Evolutionary conservation across 2,888 invertebrate genomes (phyloP).

Genomic region (Sialis lutaria): DNA sequence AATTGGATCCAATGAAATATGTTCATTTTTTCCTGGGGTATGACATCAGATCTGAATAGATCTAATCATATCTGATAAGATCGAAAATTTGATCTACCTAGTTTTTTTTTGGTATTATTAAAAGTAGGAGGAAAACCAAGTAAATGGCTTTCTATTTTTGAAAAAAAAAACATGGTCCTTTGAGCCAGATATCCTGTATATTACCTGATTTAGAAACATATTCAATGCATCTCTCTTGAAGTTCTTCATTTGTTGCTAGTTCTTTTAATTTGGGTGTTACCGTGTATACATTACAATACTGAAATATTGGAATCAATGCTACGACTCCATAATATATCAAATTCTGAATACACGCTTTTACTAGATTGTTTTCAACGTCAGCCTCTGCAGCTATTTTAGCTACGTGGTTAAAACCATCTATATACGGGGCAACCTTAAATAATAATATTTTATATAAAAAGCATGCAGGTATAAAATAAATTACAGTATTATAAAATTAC

Average conservation of each 20-base stretch:
- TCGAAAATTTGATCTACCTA: no score
- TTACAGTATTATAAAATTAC: conserved; percentile 23
- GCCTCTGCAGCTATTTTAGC: conserved; percentile 77
- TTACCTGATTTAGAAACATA: conserved; percentile 28
- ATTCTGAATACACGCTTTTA: conserved; percentile 89
- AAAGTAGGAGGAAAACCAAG: no score
- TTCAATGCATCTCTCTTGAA: conserved; percentile 31
- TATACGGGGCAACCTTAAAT: conserved; percentile 58
- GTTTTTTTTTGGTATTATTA: no score
- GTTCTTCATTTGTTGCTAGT: conserved; percentile 28
- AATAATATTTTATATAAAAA: background rate
- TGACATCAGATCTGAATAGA: no score
- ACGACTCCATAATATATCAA: conserved; percentile 61
- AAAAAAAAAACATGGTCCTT: no score
- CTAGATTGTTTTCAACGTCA: conserved; percentile 83
- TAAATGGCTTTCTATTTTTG: no score
- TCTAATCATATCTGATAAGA: no score
- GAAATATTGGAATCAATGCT: conserved; percentile 38
- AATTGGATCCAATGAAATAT: no score
- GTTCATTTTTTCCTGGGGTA: no score
- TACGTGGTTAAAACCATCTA: conserved; percentile 86
- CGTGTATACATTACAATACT: conserved; percentile 48
- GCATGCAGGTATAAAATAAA: background rate
- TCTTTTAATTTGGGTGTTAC: conserved; percentile 35
- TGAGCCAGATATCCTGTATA: no score